Evolutionary conservation across 2,888 invertebrate genomes (phyloP).

Genomic region (Halocaridina rubra): DNA sequence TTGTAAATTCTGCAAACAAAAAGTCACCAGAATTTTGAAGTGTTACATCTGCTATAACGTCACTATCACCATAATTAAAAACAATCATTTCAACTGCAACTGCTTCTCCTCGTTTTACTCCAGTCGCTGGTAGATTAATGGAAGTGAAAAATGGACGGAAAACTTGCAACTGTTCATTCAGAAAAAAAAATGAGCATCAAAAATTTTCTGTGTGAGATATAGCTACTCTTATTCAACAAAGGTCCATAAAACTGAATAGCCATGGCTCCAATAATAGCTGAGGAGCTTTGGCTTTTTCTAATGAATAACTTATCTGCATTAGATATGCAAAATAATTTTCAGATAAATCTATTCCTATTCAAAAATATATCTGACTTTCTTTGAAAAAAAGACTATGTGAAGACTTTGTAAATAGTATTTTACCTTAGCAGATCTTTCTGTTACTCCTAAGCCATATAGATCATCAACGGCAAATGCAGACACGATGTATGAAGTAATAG

Average conservation of each 20-base stretch:
- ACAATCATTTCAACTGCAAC: constrained; percentile 88
- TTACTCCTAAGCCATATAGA: constrained; percentile 80
- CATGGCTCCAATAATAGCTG: too few relatives aligned
- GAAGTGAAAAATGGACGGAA: constrained; percentile 87
- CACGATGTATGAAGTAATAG: constrained; percentile 86
- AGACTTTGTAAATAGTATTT: too few relatives aligned
- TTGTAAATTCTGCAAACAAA: constrained; percentile 61
- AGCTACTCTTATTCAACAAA: too few relatives aligned
- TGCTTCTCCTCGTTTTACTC: constrained; percentile 87
- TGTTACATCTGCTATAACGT: constrained; percentile 83
- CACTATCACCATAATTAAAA: constrained; percentile 86
- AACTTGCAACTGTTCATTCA: constrained; percentile 73
- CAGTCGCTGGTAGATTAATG: constrained; percentile 85
- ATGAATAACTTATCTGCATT: too few relatives aligned
- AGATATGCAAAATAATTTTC: too few relatives aligned
- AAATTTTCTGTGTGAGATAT: too few relatives aligned
- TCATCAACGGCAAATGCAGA: constrained; percentile 85
- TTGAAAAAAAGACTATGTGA: too few relatives aligned
- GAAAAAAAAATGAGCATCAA: too few relatives aligned
- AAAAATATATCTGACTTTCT: too few relatives aligned
- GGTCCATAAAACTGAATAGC: too few relatives aligned
- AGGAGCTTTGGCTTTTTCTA: too few relatives aligned
- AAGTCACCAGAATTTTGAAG: constrained; percentile 79
- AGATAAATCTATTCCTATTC: too few relatives aligned
- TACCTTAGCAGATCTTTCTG: constrained; percentile 76